Base-by-base conservation (phyloP, 2,888 invertebrate species). In the Sympetrum striolatum region DNA sequence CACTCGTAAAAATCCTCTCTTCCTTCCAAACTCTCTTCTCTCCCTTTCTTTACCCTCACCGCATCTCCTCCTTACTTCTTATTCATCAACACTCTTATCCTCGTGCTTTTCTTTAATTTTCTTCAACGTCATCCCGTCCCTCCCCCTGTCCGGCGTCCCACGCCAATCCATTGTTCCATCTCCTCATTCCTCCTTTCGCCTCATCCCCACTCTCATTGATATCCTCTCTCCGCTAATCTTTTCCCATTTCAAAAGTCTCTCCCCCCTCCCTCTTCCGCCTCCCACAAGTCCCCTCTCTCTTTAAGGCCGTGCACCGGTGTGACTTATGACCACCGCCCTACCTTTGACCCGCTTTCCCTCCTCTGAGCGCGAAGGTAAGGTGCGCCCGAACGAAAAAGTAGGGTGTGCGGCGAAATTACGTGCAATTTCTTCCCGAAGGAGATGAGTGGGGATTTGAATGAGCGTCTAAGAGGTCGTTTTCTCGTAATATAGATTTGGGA, bases 241-340 rank as follows among this genome's bases (percentile, higher is more conserved):
- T 73, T 25, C 64, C 22, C 25, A 64, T 64, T 73, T 73, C 73
- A 80, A 35, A 58, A 35, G 18, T 58, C 35, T 35, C 81, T 5
- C n/a, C 53, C 25, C 44, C 4, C 22, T 25, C 15, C 81, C n/a
- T 14, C 22, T 48, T 25, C 35, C 35, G 10, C 0, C 79, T 80
- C 80, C 31, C 31, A 18, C 80, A 25, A 35, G 2, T 18, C 18
- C 12, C 60, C 86, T 37, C 37, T 60, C 53, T 37, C 86, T 60
- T 31, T 86, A 31, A 37, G 86, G 58, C 60, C 82, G 58, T 82
- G 82, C 82, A 58, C 53, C 35, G 35, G 60, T 64, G 86, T 86
- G 86, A 86, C 86, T 86, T 86, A 86, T 86, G 86, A 86, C 86
- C 86, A 86, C 86, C 86, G 86, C 86, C 86, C 86, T 86, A 86